phyloP scores from a whole-genome alignment of 2,888 invertebrate genomes.

The Drosophila kambysellisi region DNA sequence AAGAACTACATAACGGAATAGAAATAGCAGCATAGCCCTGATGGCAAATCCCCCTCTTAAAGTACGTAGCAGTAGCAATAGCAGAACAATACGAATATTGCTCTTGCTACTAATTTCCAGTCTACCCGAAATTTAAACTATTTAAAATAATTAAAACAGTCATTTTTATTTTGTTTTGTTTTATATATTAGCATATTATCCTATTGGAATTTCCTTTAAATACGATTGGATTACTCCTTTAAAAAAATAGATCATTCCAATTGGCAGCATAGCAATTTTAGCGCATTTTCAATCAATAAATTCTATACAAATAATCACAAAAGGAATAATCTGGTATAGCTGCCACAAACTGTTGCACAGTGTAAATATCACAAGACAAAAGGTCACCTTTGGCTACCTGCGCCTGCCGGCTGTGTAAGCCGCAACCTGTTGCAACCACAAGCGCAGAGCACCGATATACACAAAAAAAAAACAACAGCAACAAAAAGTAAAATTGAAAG shows the following conservation, averaged over 20 bases:
- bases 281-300: not conserved
- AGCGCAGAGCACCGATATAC: slow-evolving; percentile 4
- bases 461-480: not conserved
- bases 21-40: not conserved
- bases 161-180: not conserved
- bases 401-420: slow-evolving; percentile 7
- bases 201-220: not conserved
- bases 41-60: not conserved
- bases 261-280: not conserved
- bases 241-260: not conserved
- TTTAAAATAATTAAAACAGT: too few species aligned
- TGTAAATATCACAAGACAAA: slow-evolving; percentile 15
- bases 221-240: not conserved
- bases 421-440: slow-evolving; percentile 56
- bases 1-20: not conserved
- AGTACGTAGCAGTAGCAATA: too few species aligned
- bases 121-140: too few species aligned
- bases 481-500: slow-evolving; percentile 59
- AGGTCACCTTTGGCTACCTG: slow-evolving; percentile 29
- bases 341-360: slow-evolving; percentile 17
- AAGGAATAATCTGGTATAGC: not conserved
- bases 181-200: not conserved
- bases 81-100: not conserved
- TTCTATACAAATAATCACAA: not conserved
- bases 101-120: too few species aligned